Conservation (phyloP, 2,888 invertebrate species). For the Synergus japonicus region DNA sequence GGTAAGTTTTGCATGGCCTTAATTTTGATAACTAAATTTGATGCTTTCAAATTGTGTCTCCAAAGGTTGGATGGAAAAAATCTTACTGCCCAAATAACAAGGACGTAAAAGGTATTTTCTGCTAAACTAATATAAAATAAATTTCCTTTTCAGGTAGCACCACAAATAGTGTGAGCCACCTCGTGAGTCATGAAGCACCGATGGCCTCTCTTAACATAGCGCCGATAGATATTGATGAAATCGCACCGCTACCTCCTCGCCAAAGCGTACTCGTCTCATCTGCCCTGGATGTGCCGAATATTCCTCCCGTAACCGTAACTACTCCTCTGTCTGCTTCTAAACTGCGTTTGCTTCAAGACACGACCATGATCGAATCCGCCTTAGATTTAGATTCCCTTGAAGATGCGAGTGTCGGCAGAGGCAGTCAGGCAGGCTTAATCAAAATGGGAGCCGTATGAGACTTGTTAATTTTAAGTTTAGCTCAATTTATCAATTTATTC, state of each 20-base stretch:
- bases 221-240: constrained; percentile 76
- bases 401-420: constrained; percentile 84
- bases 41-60: background rate
- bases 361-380: constrained; percentile 94
- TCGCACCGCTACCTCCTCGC: constrained; percentile 75
- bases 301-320: constrained; percentile 68
- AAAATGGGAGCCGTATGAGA: constrained; percentile 79
- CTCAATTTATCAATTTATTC: constrained; percentile 31
- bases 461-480: background rate
- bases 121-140: background rate
- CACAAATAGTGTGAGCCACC: constrained; percentile 83
- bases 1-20: too few relatives aligned
- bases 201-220: constrained; percentile 79
- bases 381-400: constrained; percentile 92
- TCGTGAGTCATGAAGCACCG: constrained; percentile 83
- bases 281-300: constrained; percentile 63
- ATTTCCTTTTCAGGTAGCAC: constrained; percentile 80
- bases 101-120: background rate
- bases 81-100: background rate
- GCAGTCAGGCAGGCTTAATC: constrained; percentile 84
- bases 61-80: background rate
- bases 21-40: background rate
- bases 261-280: constrained; percentile 69
- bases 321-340: constrained; percentile 82
- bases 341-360: constrained; percentile 88